Conservation (phyloP, 1,140 invertebrate species). For the Olivierus martensii region DNA sequence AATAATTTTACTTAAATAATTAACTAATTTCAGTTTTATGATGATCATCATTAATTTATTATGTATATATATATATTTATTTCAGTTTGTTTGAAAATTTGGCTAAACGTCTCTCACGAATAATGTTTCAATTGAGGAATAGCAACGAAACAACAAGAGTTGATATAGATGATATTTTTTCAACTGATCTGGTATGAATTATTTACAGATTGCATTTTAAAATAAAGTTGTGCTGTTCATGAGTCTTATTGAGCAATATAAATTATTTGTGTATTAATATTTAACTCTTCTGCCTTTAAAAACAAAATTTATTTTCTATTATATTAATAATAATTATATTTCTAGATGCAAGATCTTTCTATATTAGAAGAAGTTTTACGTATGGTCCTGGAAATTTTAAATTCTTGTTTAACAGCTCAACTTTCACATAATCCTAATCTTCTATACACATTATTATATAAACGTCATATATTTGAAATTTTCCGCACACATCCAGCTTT, state of each 20-base stretch:
- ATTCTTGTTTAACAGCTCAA: slow-evolving; percentile 78
- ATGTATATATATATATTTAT: no score
- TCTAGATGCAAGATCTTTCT: slow-evolving; percentile 61
- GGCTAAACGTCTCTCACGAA: slow-evolving; percentile 55
- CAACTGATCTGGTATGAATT: slow-evolving; percentile 21
- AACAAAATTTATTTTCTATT: neutral
- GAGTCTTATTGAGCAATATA: no score
- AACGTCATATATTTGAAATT: slow-evolving; percentile 74
- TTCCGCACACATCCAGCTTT: slow-evolving; percentile 77
- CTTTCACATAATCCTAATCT: slow-evolving; percentile 84
- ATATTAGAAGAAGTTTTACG: slow-evolving; percentile 94
- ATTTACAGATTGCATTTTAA: no score
- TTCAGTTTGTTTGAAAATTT: slow-evolving; percentile 68
- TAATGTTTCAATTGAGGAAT: slow-evolving; percentile 27
- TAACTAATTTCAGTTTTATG: no score
- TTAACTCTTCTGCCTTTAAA: no score
- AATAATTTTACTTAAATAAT: no score
- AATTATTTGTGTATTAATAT: no score
- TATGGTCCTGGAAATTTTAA: slow-evolving; percentile 92
- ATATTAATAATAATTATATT: neutral
- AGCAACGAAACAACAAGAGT: neutral
- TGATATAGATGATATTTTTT: slow-evolving; percentile 3
- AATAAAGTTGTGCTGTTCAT: no score
- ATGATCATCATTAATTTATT: no score
- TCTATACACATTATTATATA: slow-evolving; percentile 90